Conservation (phyloP, 2,113 vertebrate species). For the Cyrtonyx montezumae region DNA sequence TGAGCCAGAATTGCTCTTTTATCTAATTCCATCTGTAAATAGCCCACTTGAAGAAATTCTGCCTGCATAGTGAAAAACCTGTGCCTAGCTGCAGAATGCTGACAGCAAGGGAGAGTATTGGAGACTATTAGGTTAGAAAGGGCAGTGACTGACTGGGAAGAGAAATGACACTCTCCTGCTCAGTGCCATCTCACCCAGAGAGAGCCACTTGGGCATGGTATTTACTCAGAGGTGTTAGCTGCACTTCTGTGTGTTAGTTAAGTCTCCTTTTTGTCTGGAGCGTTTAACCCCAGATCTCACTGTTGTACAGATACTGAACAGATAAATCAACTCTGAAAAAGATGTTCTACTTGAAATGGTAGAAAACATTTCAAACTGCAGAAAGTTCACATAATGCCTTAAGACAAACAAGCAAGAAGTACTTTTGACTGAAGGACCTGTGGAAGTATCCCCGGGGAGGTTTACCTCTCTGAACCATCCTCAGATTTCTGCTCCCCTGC, state of each 20-base stretch:
- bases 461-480: not conserved
- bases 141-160: not conserved
- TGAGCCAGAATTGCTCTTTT: not conserved
- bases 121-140: not conserved
- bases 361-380: not conserved
- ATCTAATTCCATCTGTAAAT: not conserved
- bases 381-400: not conserved
- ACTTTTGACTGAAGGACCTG: not conserved
- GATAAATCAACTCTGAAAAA: not conserved
- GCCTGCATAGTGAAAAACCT: not conserved
- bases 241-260: not conserved
- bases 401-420: not conserved
- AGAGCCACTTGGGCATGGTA: not conserved
- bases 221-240: conserved; percentile 8
- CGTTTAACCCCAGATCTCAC: not conserved
- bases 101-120: not conserved
- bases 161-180: not conserved
- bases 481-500: not conserved
- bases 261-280: not conserved
- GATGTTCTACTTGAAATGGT: not conserved
- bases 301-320: not conserved
- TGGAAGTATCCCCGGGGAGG: not conserved
- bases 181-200: not conserved
- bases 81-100: not conserved
- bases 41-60: not conserved